Evolutionary conservation across 2,888 invertebrate genomes (phyloP), one percentile per base, ranked within the genome.

Genomic region (Noctuana brunneofusca): DNA sequence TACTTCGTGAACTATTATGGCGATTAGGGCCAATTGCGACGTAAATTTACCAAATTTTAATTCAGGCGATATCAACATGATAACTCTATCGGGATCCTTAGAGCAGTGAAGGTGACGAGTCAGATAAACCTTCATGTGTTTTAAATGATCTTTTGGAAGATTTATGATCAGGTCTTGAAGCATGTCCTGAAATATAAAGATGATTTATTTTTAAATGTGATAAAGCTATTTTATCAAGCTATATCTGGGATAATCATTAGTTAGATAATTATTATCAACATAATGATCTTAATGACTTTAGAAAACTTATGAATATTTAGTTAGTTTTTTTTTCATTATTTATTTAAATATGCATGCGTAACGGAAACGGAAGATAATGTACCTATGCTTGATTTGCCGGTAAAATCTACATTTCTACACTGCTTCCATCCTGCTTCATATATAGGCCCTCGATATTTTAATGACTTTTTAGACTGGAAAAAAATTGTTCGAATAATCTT

Each of bases 131-230:
- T 94, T 94, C 76, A 94, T 86, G 69, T 94, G 94, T 57, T 92
- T 86, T 22, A 95, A 75, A 71, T 94, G 95, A 73, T 95, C 95
- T 18, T 83, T 87, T 0, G 95, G 95, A 67, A 93, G 84, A 66
- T 92, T 86, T 2, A 95, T 81, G 0, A 94, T 79, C 14, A 95
- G 75, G 72, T 94, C 93, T 54, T 89, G 86, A 2, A 93, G 81
- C 73, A 95, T 85, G 73, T 95, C 94, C 94, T 94, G 64, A 2
- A 68, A 46, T 50, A 18, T 43, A 43, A 6, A 41, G 35, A 35
- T 35, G 35, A n/a, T n/a, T n/a, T n/a, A n/a, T n/a, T n/a, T n/a
- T n/a, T n/a, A n/a, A n/a, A n/a, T n/a, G n/a, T n/a, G n/a, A n/a
- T n/a, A 27, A 27, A 27, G 4, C 4, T 27, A 0, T 2, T 8